Evolutionary conservation across 2,888 invertebrate species (phyloP), one percentile per base, ranked within the genome.

Genomic region (Lithophane socia): DNA sequence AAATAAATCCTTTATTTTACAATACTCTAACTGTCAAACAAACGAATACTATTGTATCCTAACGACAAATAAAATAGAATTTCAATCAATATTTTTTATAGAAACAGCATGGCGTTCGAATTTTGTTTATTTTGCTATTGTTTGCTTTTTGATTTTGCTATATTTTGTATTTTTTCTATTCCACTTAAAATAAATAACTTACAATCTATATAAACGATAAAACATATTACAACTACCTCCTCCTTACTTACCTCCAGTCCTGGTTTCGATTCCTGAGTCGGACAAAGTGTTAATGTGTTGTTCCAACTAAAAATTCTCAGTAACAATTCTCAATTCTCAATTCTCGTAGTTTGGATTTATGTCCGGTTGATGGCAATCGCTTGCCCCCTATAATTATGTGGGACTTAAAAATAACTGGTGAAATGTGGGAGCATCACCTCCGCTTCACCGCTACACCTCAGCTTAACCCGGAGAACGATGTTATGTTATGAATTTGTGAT

Each of bases 71-170:
- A 64, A 65, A 13, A 58, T 82, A 74, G 9, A 74, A 73, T 49
- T 42, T 47, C 21, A 29, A 54, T 42, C 13, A 61, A 52, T 75
- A n/a, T n/a, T 37, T 66, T 79, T 66, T 29, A 61, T 66, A 47
- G 1, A 65, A 83, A 60, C 77, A 66, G 60, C 76, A 42, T 13
- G 7, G 21, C 21, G 21, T 18, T 37, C 65, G 16, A 47, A 65
- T 37, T 37, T 37, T 65, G 10, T 76, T 76, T 42, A 75, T 75
- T 82, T 52, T 44, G 0, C 12, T 21, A 10, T 82, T 54, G 44
- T 60, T 82, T 81, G 3, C 37, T 64, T 82, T 44, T 82, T 16
- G 12, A 52, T 54, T 29, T 29, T 16, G 13, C 18, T 13, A 37
- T 37, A 37, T n/a, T 64, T 24, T 13, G 1, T 64, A 21, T 49